Evolutionary conservation across 2,797 vertebrate species (phyloP), one percentile per base, ranked within the genome.

Genomic region (Brachyrhaphis roseni): DNA sequence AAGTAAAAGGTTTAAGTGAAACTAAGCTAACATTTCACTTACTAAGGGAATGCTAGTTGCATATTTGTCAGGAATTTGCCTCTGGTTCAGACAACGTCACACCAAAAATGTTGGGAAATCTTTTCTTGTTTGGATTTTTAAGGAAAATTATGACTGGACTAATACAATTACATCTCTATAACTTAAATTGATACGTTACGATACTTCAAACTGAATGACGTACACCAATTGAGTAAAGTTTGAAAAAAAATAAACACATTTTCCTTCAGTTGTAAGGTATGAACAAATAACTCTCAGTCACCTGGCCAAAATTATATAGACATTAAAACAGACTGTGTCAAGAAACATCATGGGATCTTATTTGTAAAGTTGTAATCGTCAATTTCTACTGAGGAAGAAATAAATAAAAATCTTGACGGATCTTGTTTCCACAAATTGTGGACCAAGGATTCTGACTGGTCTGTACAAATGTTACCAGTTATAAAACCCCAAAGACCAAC

Each of bases 1-100:
- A 87, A 86, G 88, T 78, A 70, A 84, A 82, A 28, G 16, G n/a
- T 53, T 76, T 28, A 36, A 53, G 71, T 70, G 78, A 89, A 83
- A 83, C 78, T 74, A 34, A 75, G 76, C 28, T 39, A 71, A 77
- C 5, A 10, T 4, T 11, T 39, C 16, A 23, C 31, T 68, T 59
- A 53, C 81, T 74, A 76, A 80, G 16, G 36, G 31, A 8, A 59
- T 31, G 43, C 78, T 81, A 78, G 6, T n/a, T 0, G 0, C 78
- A 34, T 66, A 1, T 66, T 64, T 36, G 5, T 36, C 62, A 18
- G 34, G 18, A 68, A 4, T 68, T 68, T 68, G 20, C 36, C 26
- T 68, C 3, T 20, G 34, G 8, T 39, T 41, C 34, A 23, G 59
- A 36, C 6, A 64, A 64, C 8, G 28, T 62, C 59, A 8, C 26